Base-by-base conservation (phyloP, 2,888 invertebrate species). In the Sthenelais limicola region DNA sequence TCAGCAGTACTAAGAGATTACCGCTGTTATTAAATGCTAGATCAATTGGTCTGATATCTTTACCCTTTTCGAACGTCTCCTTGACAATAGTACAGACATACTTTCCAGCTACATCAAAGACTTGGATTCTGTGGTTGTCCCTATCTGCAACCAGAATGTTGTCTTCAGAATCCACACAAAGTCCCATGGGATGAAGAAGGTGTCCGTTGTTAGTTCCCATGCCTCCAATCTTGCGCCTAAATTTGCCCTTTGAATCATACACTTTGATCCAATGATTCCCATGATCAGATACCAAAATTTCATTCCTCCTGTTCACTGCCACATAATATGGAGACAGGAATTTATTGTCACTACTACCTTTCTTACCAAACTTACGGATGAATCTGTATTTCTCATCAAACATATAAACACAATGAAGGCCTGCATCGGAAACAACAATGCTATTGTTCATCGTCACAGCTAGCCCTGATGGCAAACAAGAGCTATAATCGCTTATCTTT, bases 131-230 rank as follows among this genome's bases (percentile, higher is more conserved):
- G 51, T 76, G 80, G 74, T 86, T 85, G 12, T 81, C 81, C 18
- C 79, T 78, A 75, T 86, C 86, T 3, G 85, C 85, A 4, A 86
- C 81, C 21, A 85, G 77, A 43, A 86, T 82, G 51, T 84, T 85
- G 68, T 81, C 79, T 4, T 78, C 73, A 2, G 70, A 67, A 66
- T 85, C 84, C 1, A 79, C 77, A 48, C 83, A 81, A 1, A 86
- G 71, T 12, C 86, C 86, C 68, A 82, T 76, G 2, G 86, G 86
- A 9, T 76, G 74, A 9, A 76, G 73, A 18, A 86, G 77, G 62
- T 82, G 76, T 2, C 82, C 83, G 68, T 76, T 77, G 3, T 68
- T 47, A 4, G 69, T 70, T 5, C 84, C 84, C 18, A 73, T 72
- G 2, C 70, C 58, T 0, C 84, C 84, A 73, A 85, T 81, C 9